Evolutionary conservation across 2,113 vertebrate genomes (phyloP).

Genomic region (Trematocara nigrifrons): DNA sequence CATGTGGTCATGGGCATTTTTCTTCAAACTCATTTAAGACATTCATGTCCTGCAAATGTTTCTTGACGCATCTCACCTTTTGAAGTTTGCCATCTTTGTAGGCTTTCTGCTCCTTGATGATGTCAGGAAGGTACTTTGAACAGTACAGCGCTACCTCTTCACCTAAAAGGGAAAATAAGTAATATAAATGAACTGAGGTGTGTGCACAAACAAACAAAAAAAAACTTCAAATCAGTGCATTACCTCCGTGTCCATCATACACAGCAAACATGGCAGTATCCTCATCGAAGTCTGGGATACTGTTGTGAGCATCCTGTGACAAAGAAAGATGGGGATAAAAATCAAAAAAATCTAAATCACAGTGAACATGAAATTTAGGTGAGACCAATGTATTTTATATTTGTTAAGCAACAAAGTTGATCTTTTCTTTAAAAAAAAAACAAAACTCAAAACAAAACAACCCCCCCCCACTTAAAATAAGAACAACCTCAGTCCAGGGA

Average conservation of each 20-base stretch:
- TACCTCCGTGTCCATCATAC: slow-evolving; percentile 98
- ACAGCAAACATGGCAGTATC: slow-evolving; percentile 98
- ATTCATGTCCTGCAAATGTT: background rate
- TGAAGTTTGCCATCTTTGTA: slow-evolving; percentile 97
- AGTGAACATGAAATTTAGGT: background rate
- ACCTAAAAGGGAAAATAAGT: slow-evolving; percentile 70
- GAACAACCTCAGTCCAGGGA: too few species aligned
- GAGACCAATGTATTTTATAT: background rate
- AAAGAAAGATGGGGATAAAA: background rate
- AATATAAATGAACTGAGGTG: background rate
- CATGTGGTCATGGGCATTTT: background rate
- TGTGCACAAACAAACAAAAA: background rate
- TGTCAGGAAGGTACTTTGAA: slow-evolving; percentile 95
- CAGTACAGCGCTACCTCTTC: slow-evolving; percentile 97
- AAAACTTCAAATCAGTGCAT: background rate
- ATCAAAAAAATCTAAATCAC: background rate
- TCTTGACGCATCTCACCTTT: slow-evolving; percentile 73
- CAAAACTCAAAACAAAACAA: background rate
- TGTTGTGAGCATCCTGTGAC: slow-evolving; percentile 95
- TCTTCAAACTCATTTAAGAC: background rate
- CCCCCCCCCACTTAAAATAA: too few species aligned
- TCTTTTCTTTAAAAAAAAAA: background rate
- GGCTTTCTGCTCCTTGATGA: slow-evolving; percentile 94
- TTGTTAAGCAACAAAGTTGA: background rate
- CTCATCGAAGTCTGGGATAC: slow-evolving; percentile 89